Base-by-base conservation (phyloP, 2,888 invertebrate species). In the Tryphoninae sp. region DNA sequence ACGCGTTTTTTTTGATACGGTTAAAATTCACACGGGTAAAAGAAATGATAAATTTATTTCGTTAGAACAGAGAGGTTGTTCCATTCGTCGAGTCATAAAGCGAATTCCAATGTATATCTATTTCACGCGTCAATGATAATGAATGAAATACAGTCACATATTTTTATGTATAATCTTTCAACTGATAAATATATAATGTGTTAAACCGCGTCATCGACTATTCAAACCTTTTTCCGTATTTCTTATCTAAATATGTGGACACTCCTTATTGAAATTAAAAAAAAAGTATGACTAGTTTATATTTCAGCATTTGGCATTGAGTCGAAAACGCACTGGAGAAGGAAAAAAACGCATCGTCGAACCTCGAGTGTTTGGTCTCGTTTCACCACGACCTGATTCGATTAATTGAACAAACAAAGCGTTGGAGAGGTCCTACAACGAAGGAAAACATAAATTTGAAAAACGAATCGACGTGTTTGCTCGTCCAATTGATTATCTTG, bases 341-440 rank as follows among this genome's bases (percentile, higher is more conserved):
- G 4, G 1, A 33, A 7, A 33, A 33, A 33, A 33, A 33, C 6
- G 33, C 33, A 33, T 33, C 33, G 33, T 33, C 7, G 6, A 19
- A 19, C 33, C 6, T 76, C 59, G 68, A 76, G 76, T 76, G 51
- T 76, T 65, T 67, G 59, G 45, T 59, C 67, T 67, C 40, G 19
- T 45, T 59, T 74, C 45, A 16, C 16, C 61, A 7, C 33, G 68
- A 76, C 61, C 67, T 33, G 67, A 71, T 78, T 78, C 58, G 26
- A 58, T 76, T 23, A 55, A 72, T 75, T 62, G 49, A 42, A 68
- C 53, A 79, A 82, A 78, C 62, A 78, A 58, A 23, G 62, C 62
- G 22, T 22, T 77, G 19, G 76, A 68, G 75, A 16, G 19, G 55
- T 40, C 11, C 23, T 49, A 33, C 51, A 53, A 42, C 7, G 51